Conservation (phyloP, 2,113 vertebrate species). For the Albula glossodonta region DNA sequence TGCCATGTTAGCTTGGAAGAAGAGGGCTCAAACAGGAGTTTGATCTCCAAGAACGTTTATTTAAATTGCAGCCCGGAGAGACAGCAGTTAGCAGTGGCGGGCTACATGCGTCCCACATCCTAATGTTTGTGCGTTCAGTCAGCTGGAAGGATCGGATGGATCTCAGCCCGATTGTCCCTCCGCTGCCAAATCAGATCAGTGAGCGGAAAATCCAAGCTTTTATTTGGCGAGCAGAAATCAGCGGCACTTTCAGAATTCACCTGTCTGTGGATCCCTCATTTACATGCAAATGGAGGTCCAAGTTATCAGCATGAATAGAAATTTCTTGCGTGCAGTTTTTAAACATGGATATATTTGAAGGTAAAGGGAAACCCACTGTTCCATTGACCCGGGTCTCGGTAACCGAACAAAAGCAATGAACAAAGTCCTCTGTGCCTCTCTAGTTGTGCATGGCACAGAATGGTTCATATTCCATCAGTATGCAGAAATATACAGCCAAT, state of each 20-base stretch:
- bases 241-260: not conserved
- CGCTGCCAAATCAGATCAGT: not conserved
- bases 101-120: not conserved
- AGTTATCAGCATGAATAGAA: not conserved
- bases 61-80: conserved; percentile 1
- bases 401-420: not conserved
- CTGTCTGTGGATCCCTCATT: not conserved
- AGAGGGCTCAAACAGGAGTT: not conserved
- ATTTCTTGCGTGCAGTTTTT: not conserved
- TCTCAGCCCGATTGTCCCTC: not conserved
- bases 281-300: not conserved
- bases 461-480: too few relatives aligned
- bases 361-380: not conserved
- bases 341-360: not conserved
- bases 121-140: conserved; percentile 16
- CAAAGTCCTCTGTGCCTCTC: not conserved
- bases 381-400: not conserved
- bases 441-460: too few relatives aligned
- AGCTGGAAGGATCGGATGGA: not conserved
- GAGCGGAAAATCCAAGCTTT: not conserved
- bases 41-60: not conserved
- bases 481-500: too few relatives aligned
- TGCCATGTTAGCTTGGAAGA: not conserved
- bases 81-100: not conserved
- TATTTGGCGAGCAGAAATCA: not conserved